Conservation (phyloP, 2,888 invertebrate genomes). For the Thymelicus lineola region DNA sequence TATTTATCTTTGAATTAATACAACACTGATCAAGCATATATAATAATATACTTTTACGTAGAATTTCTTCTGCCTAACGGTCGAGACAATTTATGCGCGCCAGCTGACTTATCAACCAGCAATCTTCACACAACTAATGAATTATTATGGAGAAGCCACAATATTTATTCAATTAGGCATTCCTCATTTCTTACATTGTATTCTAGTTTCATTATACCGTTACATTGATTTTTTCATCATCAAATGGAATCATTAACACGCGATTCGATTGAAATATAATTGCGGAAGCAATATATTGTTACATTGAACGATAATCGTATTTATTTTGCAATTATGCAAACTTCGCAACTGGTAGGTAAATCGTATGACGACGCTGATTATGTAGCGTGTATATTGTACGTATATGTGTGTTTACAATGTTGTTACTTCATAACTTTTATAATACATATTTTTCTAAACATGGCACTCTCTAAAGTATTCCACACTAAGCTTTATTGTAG, state of each 20-base stretch:
- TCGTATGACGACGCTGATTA: not conserved
- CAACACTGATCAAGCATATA: constrained; percentile 14
- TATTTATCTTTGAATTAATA: too few relatives aligned
- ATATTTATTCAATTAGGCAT: constrained; percentile 39
- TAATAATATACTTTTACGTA: constrained; percentile 29
- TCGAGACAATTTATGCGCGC: constrained; percentile 28
- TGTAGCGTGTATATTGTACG: not conserved
- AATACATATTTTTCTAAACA: not conserved
- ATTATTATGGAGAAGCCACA: constrained; percentile 31
- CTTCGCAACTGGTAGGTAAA: constrained; percentile 31
- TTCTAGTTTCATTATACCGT: constrained; percentile 44
- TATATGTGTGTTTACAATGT: not conserved
- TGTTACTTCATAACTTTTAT: not conserved
- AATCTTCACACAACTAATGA: constrained; percentile 38
- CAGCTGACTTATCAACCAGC: constrained; percentile 36
- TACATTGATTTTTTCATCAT: constrained; percentile 44
- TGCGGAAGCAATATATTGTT: constrained; percentile 50
- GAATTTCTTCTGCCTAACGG: constrained; percentile 27
- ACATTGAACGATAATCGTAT: constrained; percentile 46
- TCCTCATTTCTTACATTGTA: constrained; percentile 37
- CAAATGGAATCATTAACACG: constrained; percentile 49
- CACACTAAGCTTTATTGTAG: too few relatives aligned
- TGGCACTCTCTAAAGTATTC: too few relatives aligned
- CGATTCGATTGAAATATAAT: constrained; percentile 52
- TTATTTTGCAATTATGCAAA: constrained; percentile 48